Evolutionary conservation across 2,797 vertebrate genomes (phyloP).

Genomic region (Yasuhikotakia modesta): DNA sequence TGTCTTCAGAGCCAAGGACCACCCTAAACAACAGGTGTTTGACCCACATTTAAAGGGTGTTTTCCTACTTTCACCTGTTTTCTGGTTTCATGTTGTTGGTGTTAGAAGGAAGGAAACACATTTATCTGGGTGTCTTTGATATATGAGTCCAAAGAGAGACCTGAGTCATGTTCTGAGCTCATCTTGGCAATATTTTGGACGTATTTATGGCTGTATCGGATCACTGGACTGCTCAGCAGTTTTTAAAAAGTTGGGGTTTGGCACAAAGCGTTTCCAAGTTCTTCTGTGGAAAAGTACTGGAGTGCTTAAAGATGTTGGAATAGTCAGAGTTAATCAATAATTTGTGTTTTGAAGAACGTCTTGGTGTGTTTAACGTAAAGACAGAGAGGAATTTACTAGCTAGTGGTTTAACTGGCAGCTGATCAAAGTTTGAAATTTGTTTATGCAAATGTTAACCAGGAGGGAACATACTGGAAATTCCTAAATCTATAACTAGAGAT

Average conservation of each 20-base stretch:
- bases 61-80: not conserved
- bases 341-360: slow-evolving; percentile 1
- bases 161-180: not conserved
- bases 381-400: slow-evolving; percentile 19
- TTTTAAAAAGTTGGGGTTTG: not conserved
- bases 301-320: not conserved
- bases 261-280: not conserved
- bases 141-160: slow-evolving; percentile 16
- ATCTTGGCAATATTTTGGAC: slow-evolving; percentile 2
- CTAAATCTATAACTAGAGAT: not conserved
- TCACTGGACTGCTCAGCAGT: not conserved
- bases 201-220: slow-evolving; percentile 7
- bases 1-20: not conserved
- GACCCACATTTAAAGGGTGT: not conserved
- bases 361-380: slow-evolving; percentile 24
- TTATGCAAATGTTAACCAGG: slow-evolving; percentile 8
- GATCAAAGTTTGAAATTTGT: slow-evolving; percentile 17
- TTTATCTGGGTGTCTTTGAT: not conserved
- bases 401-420: slow-evolving; percentile 2
- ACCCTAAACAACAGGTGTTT: slow-evolving; percentile 23
- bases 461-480: not conserved
- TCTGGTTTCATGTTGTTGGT: not conserved
- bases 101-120: too few species aligned
- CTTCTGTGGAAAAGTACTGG: slow-evolving; percentile 25
- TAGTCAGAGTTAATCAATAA: not conserved